These are phyloP conservation scores for Erithacus rubecula DNA, from an alignment of 2,797 vertebrate genomes.

Conservation along the genomic window DNA sequence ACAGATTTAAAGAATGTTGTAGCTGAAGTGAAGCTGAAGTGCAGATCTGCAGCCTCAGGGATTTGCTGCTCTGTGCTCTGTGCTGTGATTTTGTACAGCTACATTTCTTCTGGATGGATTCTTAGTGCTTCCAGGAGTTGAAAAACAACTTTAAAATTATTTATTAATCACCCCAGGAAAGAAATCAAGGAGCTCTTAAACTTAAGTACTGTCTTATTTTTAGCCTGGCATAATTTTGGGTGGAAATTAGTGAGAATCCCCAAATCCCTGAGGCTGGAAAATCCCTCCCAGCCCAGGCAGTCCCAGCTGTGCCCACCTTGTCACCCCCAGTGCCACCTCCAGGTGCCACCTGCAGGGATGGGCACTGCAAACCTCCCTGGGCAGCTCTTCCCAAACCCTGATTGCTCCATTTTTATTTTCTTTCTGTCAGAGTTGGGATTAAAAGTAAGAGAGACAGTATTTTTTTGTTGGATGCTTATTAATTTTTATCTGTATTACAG, in stretches of 20 bases:
- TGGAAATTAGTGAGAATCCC: neutral
- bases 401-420: too few species aligned
- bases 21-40: neutral
- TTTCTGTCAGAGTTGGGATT: too few species aligned
- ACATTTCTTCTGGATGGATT: neutral
- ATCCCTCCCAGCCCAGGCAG: neutral
- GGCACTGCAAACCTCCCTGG: neutral
- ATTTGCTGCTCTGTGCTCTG: neutral
- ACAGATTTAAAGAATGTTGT: neutral
- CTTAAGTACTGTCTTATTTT: neutral
- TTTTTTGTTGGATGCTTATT: too few species aligned
- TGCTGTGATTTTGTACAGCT: neutral
- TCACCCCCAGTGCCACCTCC: neutral
- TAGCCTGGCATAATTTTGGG: neutral
- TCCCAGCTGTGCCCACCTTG: neutral
- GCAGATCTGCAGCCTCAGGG: neutral
- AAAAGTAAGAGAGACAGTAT: too few species aligned
- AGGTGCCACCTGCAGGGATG: neutral
- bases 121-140: neutral
- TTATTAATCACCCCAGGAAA: neutral
- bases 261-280: accelerated
- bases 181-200: neutral
- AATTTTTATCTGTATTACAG: too few species aligned
- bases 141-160: neutral
- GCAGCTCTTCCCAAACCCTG: neutral